A percentile compares a stretch with the other conserved stretches of the same genome.
These are phyloP conservation scores for Lamellibrachia luymesi DNA, from an alignment of 1,140 invertebrate species.

Conservation along the genomic window DNA sequence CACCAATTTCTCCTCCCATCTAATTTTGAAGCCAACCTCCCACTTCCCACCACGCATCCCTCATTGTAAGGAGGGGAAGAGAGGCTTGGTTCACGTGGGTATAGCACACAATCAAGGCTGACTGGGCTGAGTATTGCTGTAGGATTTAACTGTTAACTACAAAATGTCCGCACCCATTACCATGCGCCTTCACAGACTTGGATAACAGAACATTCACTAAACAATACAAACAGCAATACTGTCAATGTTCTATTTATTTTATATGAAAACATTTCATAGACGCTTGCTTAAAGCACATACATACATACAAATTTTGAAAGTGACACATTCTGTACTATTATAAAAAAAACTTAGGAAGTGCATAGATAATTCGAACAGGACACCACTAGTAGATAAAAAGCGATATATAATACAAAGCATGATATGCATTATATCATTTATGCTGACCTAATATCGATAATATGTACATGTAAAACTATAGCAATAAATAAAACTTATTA, in stretches of 20 bases:
- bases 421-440: background rate
- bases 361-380: background rate
- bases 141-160: too few relatives aligned
- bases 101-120: too few relatives aligned
- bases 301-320: conserved; percentile 7
- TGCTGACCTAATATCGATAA: background rate
- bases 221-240: background rate
- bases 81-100: too few relatives aligned
- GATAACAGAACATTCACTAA: background rate
- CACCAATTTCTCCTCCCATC: too few relatives aligned
- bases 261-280: background rate
- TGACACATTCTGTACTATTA: background rate
- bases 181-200: too few relatives aligned
- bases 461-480: background rate
- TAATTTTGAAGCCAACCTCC: too few relatives aligned
- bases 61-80: too few relatives aligned
- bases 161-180: too few relatives aligned
- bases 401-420: background rate
- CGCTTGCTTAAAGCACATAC: conserved; percentile 7
- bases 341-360: background rate
- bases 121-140: too few relatives aligned
- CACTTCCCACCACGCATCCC: too few relatives aligned
- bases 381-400: background rate
- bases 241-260: background rate
- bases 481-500: conserved; percentile 2